Base-by-base conservation (phyloP, 2,888 invertebrate genomes). In the Blastobasis lacticolella region DNA sequence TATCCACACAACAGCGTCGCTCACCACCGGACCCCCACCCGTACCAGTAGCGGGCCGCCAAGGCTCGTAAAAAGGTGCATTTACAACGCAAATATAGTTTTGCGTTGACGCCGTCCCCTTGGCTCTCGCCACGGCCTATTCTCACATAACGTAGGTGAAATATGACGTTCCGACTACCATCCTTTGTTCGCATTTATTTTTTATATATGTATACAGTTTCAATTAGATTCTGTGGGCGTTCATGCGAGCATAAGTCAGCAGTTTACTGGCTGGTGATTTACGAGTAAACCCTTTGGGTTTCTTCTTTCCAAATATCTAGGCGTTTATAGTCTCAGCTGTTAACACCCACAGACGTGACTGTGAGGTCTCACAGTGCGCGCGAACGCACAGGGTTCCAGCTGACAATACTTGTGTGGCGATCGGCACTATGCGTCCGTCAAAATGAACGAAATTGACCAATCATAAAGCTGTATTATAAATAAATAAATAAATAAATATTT, bases 61-160 rank as follows among this genome's bases (percentile, higher is more conserved):
- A 67, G 64, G 73, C 71, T 72, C 83, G 75, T 84, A 84, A 83
- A 82, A 82, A 78, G 70, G 57, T 69, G 63, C 79, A 78, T 81
- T 82, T 81, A 82, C 84, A 81, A 79, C 76, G 81, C 80, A 84
- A 84, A 85, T 82, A 84, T 78, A 78, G 78, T 80, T 81, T 77
- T 71, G 75, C 71, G 67, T 9, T 23, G 63, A 69, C 69, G 69
- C 66, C 62, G 60, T 67, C 44, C 23, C 44, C 37, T 36, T 9
- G 37, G 9, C 62, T 62, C 67, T 66, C 73, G 73, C 69, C 70
- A 69, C 55, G 51, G 64, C 65, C 75, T 71, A 74, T 77, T 80
- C 78, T 72, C 72, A 72, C 70, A 62, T 66, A 23, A 61, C 64
- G 59, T 42, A 8, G 61, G 63, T 76, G 73, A 80, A 74, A 76